These are phyloP conservation scores for Lytechinus variegatus DNA, from an alignment of 35 echinoderm and acorn worm genomes.

Conservation along the genomic window DNA sequence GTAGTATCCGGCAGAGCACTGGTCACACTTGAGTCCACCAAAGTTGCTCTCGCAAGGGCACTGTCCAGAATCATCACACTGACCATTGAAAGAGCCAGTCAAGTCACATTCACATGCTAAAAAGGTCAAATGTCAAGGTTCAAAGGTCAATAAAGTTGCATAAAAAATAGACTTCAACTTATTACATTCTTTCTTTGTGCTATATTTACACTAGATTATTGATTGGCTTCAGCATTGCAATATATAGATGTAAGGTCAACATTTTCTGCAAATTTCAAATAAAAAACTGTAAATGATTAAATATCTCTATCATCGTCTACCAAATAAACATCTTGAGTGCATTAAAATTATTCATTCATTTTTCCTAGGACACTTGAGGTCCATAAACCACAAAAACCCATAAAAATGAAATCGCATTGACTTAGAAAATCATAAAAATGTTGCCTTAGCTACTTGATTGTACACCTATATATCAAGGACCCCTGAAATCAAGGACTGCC, in stretches of 20 bases:
- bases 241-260: neutral
- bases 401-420: too few species aligned
- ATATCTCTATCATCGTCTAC: too few species aligned
- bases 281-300: too few species aligned
- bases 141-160: neutral
- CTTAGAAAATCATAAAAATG: too few species aligned
- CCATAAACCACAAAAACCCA: too few species aligned
- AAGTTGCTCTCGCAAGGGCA: constrained; percentile 81
- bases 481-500: too few species aligned
- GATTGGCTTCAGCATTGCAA: neutral
- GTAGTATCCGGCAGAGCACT: constrained; percentile 81
- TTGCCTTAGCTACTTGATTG: too few species aligned
- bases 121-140: constrained; percentile 28
- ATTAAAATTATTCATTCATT: too few species aligned
- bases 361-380: too few species aligned
- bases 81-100: constrained; percentile 43
- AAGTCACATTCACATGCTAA: constrained; percentile 83
- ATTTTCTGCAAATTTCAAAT: too few species aligned
- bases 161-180: neutral
- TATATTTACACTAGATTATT: neutral
- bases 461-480: too few species aligned
- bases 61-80: constrained; percentile 77
- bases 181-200: neutral
- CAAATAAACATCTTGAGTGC: too few species aligned
- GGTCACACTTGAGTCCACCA: constrained; percentile 75